phyloP scores from a whole-genome alignment of 2,113 vertebrate species.

The Chaetorhynchus papuensis region DNA sequence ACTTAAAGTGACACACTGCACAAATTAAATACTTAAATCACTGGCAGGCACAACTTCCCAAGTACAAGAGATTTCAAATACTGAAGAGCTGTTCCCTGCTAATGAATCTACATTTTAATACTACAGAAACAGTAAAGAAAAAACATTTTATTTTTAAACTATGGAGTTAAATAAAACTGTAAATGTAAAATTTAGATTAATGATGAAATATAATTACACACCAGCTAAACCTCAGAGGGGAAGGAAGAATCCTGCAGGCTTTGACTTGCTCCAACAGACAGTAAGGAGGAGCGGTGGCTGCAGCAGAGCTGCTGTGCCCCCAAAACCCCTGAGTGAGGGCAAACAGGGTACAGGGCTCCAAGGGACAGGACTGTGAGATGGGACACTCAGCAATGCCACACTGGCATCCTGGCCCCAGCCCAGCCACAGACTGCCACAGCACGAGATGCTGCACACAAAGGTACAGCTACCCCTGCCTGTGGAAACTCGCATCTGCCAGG shows the following conservation, averaged over 20 bases:
- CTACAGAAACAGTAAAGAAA: neutral
- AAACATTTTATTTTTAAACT: neutral
- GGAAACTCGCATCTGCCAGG: neutral
- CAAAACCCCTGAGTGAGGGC: accelerated
- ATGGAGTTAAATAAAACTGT: neutral
- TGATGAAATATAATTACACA: neutral
- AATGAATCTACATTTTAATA: neutral
- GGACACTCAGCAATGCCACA: neutral
- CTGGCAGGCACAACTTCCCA: neutral
- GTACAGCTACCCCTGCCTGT: neutral
- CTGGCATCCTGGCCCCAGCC: neutral
- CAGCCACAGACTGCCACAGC: neutral
- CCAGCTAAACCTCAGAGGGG: neutral
- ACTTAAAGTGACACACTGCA: neutral
- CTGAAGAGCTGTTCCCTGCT: neutral
- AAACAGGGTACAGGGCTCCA: accelerated
- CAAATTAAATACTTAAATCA: neutral
- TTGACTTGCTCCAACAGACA: neutral
- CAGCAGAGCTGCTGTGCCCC: neutral
- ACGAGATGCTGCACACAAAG: neutral
- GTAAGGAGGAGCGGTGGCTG: neutral
- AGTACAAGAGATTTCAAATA: neutral
- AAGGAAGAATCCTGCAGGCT: neutral
- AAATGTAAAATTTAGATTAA: neutral
- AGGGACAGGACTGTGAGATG: accelerated